These are phyloP conservation scores for Pituophis catenifer DNA, from an alignment of 2,113 vertebrate species.

Conservation along the genomic window DNA sequence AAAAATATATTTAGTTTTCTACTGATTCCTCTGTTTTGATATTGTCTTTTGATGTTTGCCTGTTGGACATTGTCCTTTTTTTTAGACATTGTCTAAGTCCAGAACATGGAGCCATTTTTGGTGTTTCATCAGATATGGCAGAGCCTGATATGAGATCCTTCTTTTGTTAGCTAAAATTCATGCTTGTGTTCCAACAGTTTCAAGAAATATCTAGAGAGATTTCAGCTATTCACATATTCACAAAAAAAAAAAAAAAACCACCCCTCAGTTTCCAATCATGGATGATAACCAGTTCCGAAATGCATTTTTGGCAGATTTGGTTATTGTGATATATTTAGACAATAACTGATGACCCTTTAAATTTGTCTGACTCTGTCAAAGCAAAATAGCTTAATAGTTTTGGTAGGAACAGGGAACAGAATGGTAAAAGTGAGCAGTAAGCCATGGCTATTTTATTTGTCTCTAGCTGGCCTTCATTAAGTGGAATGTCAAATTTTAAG, in stretches of 20 bases:
- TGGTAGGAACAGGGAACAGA: neutral
- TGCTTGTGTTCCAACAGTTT: neutral
- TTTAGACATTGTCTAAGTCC: neutral
- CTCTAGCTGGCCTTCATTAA: neutral
- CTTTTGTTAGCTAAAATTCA: neutral
- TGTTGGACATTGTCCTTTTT: neutral
- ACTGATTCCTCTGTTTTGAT: neutral
- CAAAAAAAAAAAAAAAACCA: no score
- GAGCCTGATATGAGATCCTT: neutral
- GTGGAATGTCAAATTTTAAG: neutral
- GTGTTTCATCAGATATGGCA: neutral
- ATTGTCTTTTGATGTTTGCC: neutral
- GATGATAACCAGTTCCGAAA: neutral
- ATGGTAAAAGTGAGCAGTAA: neutral
- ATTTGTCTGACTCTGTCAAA: neutral
- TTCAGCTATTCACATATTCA: neutral
- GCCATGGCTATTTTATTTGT: neutral
- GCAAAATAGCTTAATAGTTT: neutral
- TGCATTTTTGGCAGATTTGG: neutral
- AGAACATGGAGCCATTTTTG: neutral
- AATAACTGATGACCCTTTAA: neutral
- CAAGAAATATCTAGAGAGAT: neutral
- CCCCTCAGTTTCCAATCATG: neutral
- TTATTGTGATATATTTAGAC: neutral
- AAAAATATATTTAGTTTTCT: neutral